phyloP scores from a whole-genome alignment of 2,888 invertebrate genomes.

The Clunio marinus region DNA sequence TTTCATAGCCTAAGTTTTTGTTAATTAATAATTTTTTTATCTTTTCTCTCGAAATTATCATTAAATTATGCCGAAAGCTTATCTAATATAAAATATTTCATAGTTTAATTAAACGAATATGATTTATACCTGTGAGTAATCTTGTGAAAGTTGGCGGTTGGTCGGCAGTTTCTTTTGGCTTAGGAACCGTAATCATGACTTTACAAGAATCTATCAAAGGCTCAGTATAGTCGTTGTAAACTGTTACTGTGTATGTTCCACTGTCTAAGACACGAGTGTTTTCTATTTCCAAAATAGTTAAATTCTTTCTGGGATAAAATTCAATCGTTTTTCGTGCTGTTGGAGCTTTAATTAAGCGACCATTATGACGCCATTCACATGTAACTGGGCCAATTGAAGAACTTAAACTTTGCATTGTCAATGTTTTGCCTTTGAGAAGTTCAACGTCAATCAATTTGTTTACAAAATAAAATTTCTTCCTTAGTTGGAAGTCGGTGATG shows the following conservation, averaged over 20 bases:
- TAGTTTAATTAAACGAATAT: constrained; percentile 9
- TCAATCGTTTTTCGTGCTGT: constrained; percentile 2
- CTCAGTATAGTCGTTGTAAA: constrained; percentile 10
- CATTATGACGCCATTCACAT: constrained; percentile 30
- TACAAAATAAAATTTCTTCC: constrained; percentile 28
- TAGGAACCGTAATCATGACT: constrained; percentile 20
- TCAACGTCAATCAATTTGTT: constrained; percentile 30
- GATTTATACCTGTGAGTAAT: constrained; percentile 35
- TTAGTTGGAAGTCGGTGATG: constrained; percentile 25
- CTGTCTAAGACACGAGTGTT: constrained; percentile 26
- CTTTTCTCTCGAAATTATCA: too few relatives aligned
- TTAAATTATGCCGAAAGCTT: too few relatives aligned
- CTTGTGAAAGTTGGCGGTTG: constrained; percentile 32
- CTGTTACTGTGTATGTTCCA: constrained; percentile 21
- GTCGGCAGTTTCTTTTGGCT: constrained; percentile 2
- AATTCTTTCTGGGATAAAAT: constrained; percentile 24
- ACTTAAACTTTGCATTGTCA: constrained; percentile 9
- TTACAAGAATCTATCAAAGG: constrained; percentile 27
- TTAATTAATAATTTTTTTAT: neutral
- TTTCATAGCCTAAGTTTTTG: neutral
- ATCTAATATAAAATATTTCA: too few relatives aligned
- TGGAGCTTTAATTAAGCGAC: neutral
- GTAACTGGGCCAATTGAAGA: constrained; percentile 8
- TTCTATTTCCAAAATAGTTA: constrained; percentile 11
- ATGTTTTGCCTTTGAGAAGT: constrained; percentile 23